Base-by-base conservation (phyloP, 2,797 vertebrate species). In the Paratrypauchen microcephalus region DNA sequence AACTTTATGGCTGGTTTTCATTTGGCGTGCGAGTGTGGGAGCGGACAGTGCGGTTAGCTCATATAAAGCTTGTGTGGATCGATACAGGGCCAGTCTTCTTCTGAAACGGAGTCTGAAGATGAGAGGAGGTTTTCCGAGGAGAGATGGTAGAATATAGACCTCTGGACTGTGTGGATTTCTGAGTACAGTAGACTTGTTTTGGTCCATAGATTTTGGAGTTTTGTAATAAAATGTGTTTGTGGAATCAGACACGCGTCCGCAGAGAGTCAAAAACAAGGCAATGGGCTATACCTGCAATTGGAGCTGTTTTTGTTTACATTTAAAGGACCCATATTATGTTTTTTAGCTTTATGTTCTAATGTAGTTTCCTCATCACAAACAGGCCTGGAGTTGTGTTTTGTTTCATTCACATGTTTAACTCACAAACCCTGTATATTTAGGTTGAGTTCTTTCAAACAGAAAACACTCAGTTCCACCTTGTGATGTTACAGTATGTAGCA, bases 41-140 rank as follows among this genome's bases (percentile, higher is more conserved):
- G 64, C 61, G 67, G 77, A 45, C 68, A 30, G 80, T 70, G 82
- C 57, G 76, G 67, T 77, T 74, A 15, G 41, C 41, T 45, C 12
- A 4, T 45, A 45, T 16, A 45, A 45, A 45, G 41, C 71, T 85
- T 79, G 56, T 62, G 73, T 71, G 72, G 84, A 88, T 93, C 91
- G 76, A 91, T 90, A 87, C 77, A 63, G 69, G 68, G 72, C 41
- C 76, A 52, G 73, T 83, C 56, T 67, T 78, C 57, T 83, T 89
- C 81, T 81, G 78, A 78, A 76, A 74, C 68, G n/a, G 69, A 86
- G 79, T 86, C 78, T 89, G 41, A 45, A 45, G 15, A 45, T 0
- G 41, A 45, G 12, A 0, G 41, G 12, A 45, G 85, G 78, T 68
- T 87, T 89, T 89, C 80, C 81, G 84, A 70, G 83, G 81, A 87